Conservation (phyloP, 2,113 vertebrate species). For the Ancistrus triradiatus region DNA sequence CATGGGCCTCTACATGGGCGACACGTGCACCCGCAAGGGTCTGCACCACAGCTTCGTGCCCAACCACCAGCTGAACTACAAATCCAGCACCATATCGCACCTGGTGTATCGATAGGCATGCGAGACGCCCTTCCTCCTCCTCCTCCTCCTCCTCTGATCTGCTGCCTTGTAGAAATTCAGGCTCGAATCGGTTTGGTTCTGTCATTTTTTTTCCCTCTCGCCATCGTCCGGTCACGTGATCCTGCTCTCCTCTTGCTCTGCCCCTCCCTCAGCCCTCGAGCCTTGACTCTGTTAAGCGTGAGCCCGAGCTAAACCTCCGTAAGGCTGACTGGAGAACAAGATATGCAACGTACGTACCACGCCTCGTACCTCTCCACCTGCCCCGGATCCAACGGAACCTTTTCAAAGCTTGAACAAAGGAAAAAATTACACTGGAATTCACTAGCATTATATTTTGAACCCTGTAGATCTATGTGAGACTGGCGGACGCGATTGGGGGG, state of each 20-base stretch:
- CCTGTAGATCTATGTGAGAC: slow-evolving; percentile 63
- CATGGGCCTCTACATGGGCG: slow-evolving; percentile 84
- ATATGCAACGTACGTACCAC: slow-evolving; percentile 17
- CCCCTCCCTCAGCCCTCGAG: slow-evolving; percentile 44
- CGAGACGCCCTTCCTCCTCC: not conserved
- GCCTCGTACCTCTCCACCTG: not conserved
- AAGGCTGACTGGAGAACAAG: not conserved
- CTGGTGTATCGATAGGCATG: slow-evolving; percentile 85
- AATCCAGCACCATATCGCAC: slow-evolving; percentile 85
- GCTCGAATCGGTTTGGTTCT: slow-evolving; percentile 27
- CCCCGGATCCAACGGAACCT: slow-evolving; percentile 33
- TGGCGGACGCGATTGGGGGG: slow-evolving; percentile 32
- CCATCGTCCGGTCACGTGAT: slow-evolving; percentile 61
- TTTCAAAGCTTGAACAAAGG: slow-evolving; percentile 61
- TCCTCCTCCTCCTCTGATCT: slow-evolving; percentile 27
- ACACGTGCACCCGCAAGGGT: slow-evolving; percentile 88
- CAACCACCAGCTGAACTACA: slow-evolving; percentile 92
- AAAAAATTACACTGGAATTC: slow-evolving; percentile 66
- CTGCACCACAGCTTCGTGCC: slow-evolving; percentile 90
- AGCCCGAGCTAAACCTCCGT: slow-evolving; percentile 40
- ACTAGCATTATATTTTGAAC: slow-evolving; percentile 71
- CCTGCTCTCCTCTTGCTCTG: slow-evolving; percentile 58
- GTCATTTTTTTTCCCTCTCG: slow-evolving; percentile 25
- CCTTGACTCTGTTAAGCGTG: too few species aligned
- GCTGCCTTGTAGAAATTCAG: slow-evolving; percentile 59